Percentiles rank a stretch among this genome's conserved stretches.
Evolutionary conservation across 1,140 invertebrate genomes (phyloP).

Genomic region (Formica exsecta): DNA sequence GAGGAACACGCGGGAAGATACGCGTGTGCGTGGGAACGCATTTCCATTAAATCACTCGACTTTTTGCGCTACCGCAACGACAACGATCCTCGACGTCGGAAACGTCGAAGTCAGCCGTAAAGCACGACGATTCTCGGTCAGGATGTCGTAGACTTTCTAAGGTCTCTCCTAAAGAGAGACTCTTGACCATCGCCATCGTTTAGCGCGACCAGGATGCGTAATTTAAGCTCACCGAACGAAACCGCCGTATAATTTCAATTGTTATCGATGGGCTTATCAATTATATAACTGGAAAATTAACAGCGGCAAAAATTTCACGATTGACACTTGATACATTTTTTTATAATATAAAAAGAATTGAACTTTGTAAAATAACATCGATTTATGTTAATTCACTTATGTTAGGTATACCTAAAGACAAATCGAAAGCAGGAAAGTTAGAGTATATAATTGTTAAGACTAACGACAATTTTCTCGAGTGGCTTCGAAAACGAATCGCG

Average conservation of each 20-base stretch:
- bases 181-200: conserved; percentile 54
- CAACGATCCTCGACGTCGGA: conserved; percentile 60
- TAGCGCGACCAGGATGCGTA: background rate
- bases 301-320: background rate
- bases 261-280: background rate
- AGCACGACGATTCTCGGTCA: conserved; percentile 77
- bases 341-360: background rate
- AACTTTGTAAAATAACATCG: background rate
- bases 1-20: conserved; percentile 60
- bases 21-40: conserved; percentile 74
- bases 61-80: conserved; percentile 66
- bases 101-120: conserved; percentile 65
- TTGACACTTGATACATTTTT: background rate
- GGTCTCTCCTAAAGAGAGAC: conserved; percentile 44
- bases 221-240: background rate
- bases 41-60: conserved; percentile 78
- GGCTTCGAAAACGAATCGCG: conserved; percentile 36
- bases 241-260: background rate
- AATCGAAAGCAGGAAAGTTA: background rate
- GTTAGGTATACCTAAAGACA: background rate
- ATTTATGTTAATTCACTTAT: background rate
- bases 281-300: background rate
- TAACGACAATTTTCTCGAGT: background rate
- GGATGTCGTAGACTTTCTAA: conserved; percentile 77
- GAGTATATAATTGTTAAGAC: background rate